Base-by-base conservation (phyloP, 2,113 vertebrate species). In the Periophthalmus modestus region DNA sequence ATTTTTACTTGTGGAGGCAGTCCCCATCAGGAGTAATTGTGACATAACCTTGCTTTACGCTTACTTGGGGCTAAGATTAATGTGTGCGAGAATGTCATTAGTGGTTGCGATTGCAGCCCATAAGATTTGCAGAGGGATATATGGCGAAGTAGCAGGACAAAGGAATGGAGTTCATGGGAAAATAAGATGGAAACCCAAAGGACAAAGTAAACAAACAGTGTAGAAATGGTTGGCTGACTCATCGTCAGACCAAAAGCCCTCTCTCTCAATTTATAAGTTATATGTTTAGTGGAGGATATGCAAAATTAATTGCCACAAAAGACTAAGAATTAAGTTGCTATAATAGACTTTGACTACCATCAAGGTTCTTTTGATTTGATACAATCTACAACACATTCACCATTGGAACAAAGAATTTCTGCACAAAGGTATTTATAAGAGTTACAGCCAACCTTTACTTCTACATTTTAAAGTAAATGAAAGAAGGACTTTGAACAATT, bases 51-150 rank as follows among this genome's bases (percentile, higher is more conserved):
- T 80, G 74, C 73, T 76, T 85, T 72, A 69, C 81, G 83, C 81
- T 84, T 86, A 87, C 78, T 87, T 66, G 82, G 70, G 72, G 74
- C 73, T 80, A 28, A 69, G 86, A 88, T 81, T 72, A 85, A 85
- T 79, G 85, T 84, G 71, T 77, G 9, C 1, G 68, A 77, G 67
- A 72, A 85, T 65, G 61, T 78, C 76, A 84, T 87, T 84, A 82
- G 85, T 81, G 82, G 85, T 83, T 58, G 77, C 67, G 87, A 87
- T 74, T 68, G 83, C 70, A 78, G 83, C 59, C 74, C 73, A 61
- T 54, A 52, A 80, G 73, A 77, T 62, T 75, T 77, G 71, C 59
- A 33, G 55, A 62, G 39, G 80, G 74, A 72, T 63, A 23, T 46
- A 68, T 59, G 18, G 54, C 75, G 72, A 68, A 13, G 63, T 71